A percentile compares a stretch with the other conserved stretches of the same genome.
phyloP scores from a whole-genome alignment of 35 echinoderm and acorn worm genomes.

The Acanthaster planci region DNA sequence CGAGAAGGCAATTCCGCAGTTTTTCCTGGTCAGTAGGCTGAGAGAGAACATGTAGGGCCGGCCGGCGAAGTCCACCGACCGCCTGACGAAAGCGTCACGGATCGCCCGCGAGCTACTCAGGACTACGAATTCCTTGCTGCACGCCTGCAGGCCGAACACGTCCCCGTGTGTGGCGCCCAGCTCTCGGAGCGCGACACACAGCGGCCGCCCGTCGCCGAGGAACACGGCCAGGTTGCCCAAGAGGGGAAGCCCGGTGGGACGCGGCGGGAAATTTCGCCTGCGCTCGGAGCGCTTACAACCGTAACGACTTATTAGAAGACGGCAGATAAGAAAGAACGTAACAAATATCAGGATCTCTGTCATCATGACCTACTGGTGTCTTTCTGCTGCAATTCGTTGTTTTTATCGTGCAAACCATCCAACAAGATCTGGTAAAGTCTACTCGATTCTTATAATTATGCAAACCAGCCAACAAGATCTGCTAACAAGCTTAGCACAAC shows the following conservation, averaged over 20 bases:
- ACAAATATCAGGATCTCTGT: slow-evolving; percentile 39
- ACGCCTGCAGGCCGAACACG: slow-evolving; percentile 24
- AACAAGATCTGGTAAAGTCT: too few relatives aligned
- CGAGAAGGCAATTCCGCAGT: slow-evolving; percentile 67
- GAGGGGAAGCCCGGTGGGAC: slow-evolving; percentile 27
- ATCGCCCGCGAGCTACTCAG: slow-evolving; percentile 49
- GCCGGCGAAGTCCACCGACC: slow-evolving; percentile 61
- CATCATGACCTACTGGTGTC: too few relatives aligned
- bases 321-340: not conserved
- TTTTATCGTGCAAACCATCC: too few relatives aligned
- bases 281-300: not conserved
- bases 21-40: slow-evolving; percentile 59
- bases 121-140: slow-evolving; percentile 41
- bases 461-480: too few relatives aligned
- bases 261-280: slow-evolving; percentile 31
- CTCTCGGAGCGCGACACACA: slow-evolving; percentile 10
- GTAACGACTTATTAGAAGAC: not conserved
- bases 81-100: slow-evolving; percentile 65
- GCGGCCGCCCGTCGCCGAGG: not conserved
- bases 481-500: too few relatives aligned
- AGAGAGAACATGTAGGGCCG: slow-evolving; percentile 65
- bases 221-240: slow-evolving; percentile 47
- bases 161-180: slow-evolving; percentile 34
- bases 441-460: too few relatives aligned
- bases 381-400: not conserved